phyloP scores from a whole-genome alignment of 1,140 invertebrate species.

The Theocolax elegans region DNA sequence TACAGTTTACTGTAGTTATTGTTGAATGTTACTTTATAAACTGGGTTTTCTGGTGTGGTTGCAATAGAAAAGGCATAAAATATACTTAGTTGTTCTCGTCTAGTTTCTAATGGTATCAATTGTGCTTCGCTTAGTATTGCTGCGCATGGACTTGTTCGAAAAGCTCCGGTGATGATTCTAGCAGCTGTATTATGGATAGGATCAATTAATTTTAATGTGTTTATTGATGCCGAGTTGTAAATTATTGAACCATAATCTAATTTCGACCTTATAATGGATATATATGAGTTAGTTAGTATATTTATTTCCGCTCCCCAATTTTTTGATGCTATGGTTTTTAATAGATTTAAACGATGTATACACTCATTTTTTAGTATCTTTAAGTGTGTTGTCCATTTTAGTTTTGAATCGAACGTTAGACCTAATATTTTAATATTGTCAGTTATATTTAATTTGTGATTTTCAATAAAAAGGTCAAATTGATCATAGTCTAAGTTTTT shows the following conservation, averaged over 20 bases:
- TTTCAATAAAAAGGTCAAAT: neutral
- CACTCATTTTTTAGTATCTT: neutral
- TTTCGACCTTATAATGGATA: neutral
- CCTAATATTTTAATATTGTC: too few relatives aligned
- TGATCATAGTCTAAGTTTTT: neutral
- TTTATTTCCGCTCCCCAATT: neutral
- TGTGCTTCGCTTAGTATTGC: too few relatives aligned
- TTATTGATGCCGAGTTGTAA: neutral
- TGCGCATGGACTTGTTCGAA: too few relatives aligned
- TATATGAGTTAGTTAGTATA: neutral
- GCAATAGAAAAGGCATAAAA: too few relatives aligned
- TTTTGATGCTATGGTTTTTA: neutral
- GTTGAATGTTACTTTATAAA: too few relatives aligned
- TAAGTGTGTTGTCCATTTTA: neutral
- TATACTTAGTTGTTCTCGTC: too few relatives aligned
- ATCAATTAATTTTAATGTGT: neutral
- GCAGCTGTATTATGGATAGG: too few relatives aligned
- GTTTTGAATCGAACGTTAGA: neutral
- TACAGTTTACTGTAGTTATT: too few relatives aligned
- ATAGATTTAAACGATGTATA: neutral
- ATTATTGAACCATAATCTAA: neutral
- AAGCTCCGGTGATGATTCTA: too few relatives aligned
- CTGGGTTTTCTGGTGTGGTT: too few relatives aligned
- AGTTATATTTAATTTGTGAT: neutral
- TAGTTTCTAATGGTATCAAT: too few relatives aligned